Evolutionary conservation across 2,113 vertebrate genomes (phyloP).

Genomic region (Corydoras sp.): DNA sequence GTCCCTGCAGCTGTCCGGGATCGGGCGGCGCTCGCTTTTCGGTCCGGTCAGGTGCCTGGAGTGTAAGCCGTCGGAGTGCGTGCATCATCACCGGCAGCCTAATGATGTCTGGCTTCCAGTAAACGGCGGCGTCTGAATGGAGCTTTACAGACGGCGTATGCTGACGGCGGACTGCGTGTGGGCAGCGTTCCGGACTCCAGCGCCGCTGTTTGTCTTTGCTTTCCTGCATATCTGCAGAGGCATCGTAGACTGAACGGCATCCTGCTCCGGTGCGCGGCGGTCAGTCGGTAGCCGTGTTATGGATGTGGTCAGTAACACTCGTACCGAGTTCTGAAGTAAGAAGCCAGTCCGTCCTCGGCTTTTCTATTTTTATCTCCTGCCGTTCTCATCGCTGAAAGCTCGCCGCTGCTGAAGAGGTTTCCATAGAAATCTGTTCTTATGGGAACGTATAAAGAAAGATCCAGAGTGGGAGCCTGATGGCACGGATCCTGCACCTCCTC

Average conservation of each 20-base stretch:
- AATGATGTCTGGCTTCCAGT: constrained; percentile 25
- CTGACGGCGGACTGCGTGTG: too few species aligned
- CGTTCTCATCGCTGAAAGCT: constrained; percentile 51
- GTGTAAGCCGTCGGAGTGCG: not conserved
- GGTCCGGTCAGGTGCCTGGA: constrained; percentile 8
- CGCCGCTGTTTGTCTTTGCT: not conserved
- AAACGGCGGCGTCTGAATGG: constrained; percentile 1
- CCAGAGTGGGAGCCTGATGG: constrained; percentile 1
- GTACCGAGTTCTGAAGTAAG: too few species aligned
- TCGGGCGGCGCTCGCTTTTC: not conserved
- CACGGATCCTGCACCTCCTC: not conserved
- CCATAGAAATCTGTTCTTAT: constrained; percentile 47
- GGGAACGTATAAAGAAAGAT: constrained; percentile 34
- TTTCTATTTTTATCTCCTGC: constrained; percentile 36
- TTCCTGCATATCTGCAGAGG: not conserved
- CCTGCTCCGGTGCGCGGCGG: too few species aligned
- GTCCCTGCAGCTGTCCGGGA: constrained; percentile 3
- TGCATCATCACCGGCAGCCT: not conserved
- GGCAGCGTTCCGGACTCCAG: too few species aligned
- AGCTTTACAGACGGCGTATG: not conserved
- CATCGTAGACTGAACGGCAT: not conserved
- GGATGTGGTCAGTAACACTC: too few species aligned
- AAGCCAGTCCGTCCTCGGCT: not conserved
- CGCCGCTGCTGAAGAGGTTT: constrained; percentile 50
- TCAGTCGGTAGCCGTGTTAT: too few species aligned